A percentile compares a stretch with the other conserved stretches of the same genome.
These are phyloP conservation scores for Notarius quadriscutis DNA, from an alignment of 2,113 vertebrate genomes.

Conservation along the genomic window DNA sequence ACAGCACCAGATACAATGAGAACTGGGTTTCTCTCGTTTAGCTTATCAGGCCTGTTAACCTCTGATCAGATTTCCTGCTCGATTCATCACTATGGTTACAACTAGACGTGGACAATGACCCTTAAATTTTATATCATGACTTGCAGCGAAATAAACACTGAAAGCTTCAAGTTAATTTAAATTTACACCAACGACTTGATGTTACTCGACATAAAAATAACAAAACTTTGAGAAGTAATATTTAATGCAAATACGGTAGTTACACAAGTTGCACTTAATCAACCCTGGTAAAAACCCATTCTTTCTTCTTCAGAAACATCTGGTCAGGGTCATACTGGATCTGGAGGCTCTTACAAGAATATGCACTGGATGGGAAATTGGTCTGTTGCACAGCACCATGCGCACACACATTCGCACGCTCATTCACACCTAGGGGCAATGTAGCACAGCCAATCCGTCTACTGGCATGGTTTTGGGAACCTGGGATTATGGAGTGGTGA, in stretches of 20 bases:
- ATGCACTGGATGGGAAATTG: neutral
- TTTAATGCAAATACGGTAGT: neutral
- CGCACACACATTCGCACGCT: neutral
- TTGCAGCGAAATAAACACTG: neutral
- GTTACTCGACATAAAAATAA: neutral
- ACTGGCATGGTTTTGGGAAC: neutral
- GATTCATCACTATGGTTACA: conserved; percentile 57
- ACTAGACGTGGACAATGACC: neutral
- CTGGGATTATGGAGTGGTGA: neutral
- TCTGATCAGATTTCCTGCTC: conserved; percentile 55
- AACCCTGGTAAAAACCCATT: neutral
- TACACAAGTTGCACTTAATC: neutral
- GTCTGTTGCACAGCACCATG: neutral
- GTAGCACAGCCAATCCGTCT: neutral
- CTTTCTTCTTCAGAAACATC: neutral
- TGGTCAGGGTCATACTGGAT: neutral
- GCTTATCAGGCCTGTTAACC: conserved; percentile 51
- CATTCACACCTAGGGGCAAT: neutral
- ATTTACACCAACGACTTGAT: neutral
- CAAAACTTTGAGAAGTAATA: neutral
- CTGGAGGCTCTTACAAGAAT: neutral
- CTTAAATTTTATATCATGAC: neutral
- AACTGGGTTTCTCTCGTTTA: conserved; percentile 21
- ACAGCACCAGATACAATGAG: neutral
- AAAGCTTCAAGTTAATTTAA: conserved; percentile 8